A percentile compares a stretch with the other conserved stretches of the same genome.
These are phyloP conservation scores for Drosophila tani DNA, from an alignment of 1,140 invertebrate genomes.

Conservation along the genomic window DNA sequence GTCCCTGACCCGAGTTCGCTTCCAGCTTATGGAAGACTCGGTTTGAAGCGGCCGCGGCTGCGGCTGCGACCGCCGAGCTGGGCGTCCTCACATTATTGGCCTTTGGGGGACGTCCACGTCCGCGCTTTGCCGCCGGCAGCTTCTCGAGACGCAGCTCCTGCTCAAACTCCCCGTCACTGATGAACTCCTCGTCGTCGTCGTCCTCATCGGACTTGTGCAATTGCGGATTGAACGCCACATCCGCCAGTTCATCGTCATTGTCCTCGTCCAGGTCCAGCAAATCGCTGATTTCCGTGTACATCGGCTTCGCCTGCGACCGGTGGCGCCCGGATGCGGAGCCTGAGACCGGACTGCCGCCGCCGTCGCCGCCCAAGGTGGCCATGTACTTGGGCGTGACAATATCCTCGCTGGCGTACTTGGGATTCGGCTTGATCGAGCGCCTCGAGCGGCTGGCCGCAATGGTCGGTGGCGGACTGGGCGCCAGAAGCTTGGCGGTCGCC, in stretches of 20 bases:
- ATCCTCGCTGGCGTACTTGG: conserved; percentile 81
- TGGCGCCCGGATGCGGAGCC: background rate
- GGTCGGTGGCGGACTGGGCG: conserved; percentile 61
- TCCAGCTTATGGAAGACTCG: conserved; percentile 7
- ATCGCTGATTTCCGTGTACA: conserved; percentile 39
- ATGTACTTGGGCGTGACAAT: conserved; percentile 78
- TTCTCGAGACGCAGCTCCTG: conserved; percentile 54
- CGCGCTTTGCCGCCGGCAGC: conserved; percentile 55
- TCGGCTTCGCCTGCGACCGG: conserved; percentile 39
- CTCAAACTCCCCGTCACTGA: conserved; percentile 66
- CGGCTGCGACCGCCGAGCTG: background rate
- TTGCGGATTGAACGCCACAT: conserved; percentile 71
- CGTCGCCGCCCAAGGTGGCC: conserved; percentile 15
- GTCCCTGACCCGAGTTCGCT: conserved; percentile 1
- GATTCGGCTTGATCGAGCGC: conserved; percentile 84
- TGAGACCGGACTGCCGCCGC: background rate
- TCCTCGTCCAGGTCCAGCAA: conserved; percentile 54
- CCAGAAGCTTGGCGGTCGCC: conserved; percentile 13
- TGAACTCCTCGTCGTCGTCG: conserved; percentile 60
- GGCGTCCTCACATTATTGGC: conserved; percentile 10
- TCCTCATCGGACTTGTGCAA: conserved; percentile 75
- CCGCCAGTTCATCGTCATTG: conserved; percentile 61
- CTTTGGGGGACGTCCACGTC: conserved; percentile 74
- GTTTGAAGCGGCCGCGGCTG: background rate
- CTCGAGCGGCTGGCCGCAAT: conserved; percentile 77